A percentile compares a stretch with the other conserved stretches of the same genome.
Conservation (phyloP, 2,888 invertebrate species). For the Ormia ochracea region DNA sequence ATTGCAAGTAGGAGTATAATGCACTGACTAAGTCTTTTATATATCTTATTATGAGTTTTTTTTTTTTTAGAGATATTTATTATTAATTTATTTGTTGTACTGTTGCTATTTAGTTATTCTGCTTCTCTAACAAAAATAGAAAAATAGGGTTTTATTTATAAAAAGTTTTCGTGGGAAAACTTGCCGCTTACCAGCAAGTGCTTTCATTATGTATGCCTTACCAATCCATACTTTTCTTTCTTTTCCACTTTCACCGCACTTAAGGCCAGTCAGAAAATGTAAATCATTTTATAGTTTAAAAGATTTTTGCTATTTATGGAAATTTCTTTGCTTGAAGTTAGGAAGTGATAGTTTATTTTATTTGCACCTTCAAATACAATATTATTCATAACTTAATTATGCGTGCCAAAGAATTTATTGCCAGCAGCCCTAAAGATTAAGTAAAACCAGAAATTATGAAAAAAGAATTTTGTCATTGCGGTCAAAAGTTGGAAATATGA, state of each 20-base stretch:
- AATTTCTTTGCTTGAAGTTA: slow-evolving; percentile 35
- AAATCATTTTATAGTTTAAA: slow-evolving; percentile 44
- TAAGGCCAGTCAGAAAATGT: slow-evolving; percentile 41
- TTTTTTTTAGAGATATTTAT: too few species aligned
- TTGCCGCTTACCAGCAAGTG: neutral
- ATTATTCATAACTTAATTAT: slow-evolving; percentile 47
- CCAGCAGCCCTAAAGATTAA: neutral
- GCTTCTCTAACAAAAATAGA: too few species aligned
- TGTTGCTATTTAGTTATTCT: too few species aligned
- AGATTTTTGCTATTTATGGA: slow-evolving; percentile 21
- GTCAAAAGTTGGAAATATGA: slow-evolving; percentile 32
- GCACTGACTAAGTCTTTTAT: too few species aligned
- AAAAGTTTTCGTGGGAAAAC: neutral
- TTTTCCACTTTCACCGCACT: neutral
- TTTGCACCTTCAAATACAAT: neutral
- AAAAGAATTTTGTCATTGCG: slow-evolving; percentile 50
- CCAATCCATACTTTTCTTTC: neutral
- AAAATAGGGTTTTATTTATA: too few species aligned
- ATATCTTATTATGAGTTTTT: too few species aligned
- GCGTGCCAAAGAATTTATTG: slow-evolving; percentile 18
- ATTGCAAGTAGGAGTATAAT: too few species aligned
- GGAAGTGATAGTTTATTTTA: slow-evolving; percentile 13
- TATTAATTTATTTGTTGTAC: too few species aligned
- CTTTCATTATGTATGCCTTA: neutral
- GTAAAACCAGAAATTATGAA: slow-evolving; percentile 17